Base-by-base conservation (phyloP, 2,113 vertebrate species). In the Oreotrochilus melanogaster region DNA sequence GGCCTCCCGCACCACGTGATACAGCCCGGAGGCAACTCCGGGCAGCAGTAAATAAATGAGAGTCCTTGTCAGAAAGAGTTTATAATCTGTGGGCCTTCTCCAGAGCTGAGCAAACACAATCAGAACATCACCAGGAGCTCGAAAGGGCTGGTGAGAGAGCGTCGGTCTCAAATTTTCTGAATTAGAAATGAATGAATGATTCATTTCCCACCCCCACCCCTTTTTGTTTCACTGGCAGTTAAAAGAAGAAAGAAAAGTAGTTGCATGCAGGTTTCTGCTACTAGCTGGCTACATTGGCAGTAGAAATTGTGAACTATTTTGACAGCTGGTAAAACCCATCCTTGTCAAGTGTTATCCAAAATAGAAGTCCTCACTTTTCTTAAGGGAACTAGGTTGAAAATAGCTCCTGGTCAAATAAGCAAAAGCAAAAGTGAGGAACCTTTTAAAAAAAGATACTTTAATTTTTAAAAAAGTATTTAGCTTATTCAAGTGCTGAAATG, bases 21-120 rank as follows among this genome's bases (percentile, higher is more conserved):
- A 47, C 16, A 89, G 89, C 93, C 95, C 81, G 91, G 54, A 91
- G 95, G 96, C 94, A 95, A 95, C 85, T 95, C 58, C 4, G 12
- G 67, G 74, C 72, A 92, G 93, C 78, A 83, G 89, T 79, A 95
- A 92, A 95, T 89, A 94, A 95, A 95, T 96, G 82, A 94, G 54
- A 92, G 25, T 43, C 79, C 89, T 92, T 95, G 92, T 97, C 94
- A 96, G 82, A 93, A 92, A 91, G 72, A 93, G 72, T 96, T 97
- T 97, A 67, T 90, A 71, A 86, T 86, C 62, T 56, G 58, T 62
- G 35, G n/a, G 21, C n/a, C 75, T 86, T 91, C 78, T 88, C 74
- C 64, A 89, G 85, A 80, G 78, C 67, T 47, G 45, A 91, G 79
- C 48, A 97, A 93, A 94, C 0, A 5, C 47, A 73, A 62, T 86